Base-by-base conservation (phyloP, 1,140 invertebrate species). In the Cyclargus thomasi region DNA sequence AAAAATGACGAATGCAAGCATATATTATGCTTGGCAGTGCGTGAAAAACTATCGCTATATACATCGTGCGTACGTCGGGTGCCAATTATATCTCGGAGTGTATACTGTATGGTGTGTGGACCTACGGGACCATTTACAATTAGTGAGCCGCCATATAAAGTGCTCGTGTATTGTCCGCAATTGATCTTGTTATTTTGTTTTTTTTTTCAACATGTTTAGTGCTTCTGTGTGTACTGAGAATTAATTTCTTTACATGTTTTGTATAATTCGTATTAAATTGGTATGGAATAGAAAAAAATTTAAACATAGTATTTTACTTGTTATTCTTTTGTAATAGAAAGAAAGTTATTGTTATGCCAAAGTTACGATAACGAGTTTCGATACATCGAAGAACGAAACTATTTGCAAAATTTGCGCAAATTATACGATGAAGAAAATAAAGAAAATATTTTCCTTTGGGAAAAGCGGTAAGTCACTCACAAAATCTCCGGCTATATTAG, bases 371-470 rank as follows among this genome's bases (percentile, higher is more conserved):
- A 47, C 39, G 39, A 47, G 39, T 47, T 47, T 47, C 14, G 39
- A 47, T 47, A 47, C 8, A 14, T 47, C 39, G 39, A 47, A 29
- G 8, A 7, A 29, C 29, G 29, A 29, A 29, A 8, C 29, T 29
- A 0, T 29, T 29, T 29, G 5, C 5, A 1, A 23, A 23, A 23
- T 5, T 29, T 29, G 8, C 59, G 65, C 18, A 55, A 62, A 63
- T 59, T 65, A 35, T 20, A 72, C 57, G 57, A 87, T 87, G 85
- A 87, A 87, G 81, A 84, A 73, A 68, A 79, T 87, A 53, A 87
- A 84, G 67, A 70, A 79, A 67, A 82, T 87, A 63, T 87, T 87
- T 64, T 82, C 84, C 3, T 71, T 73, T 6, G 79, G 81, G 22
- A 84, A 82, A 74, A 75, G 76, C 67, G 82, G 77, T 81, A 70